Percentiles rank a stretch among this genome's conserved stretches.
phyloP scores from a whole-genome alignment of 35 echinoderm and acorn worm species.

The Acanthaster planci region DNA sequence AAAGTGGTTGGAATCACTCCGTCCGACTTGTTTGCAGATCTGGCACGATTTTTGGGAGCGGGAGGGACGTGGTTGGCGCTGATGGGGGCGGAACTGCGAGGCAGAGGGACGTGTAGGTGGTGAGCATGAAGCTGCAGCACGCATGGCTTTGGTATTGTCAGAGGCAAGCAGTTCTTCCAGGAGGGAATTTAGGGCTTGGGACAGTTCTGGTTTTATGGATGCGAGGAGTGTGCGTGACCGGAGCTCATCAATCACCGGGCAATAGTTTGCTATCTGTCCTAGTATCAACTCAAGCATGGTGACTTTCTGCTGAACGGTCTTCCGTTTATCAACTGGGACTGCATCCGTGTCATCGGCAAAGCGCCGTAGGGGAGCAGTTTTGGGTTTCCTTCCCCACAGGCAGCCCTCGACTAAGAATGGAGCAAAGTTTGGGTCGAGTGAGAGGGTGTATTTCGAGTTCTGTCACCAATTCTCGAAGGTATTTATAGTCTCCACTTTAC shows the following conservation, averaged over 20 bases:
- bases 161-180: slow-evolving; percentile 36
- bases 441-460: slow-evolving; percentile 51
- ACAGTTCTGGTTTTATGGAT: slow-evolving; percentile 30
- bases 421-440: slow-evolving; percentile 61
- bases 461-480: slow-evolving; percentile 50
- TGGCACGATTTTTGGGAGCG: slow-evolving; percentile 7
- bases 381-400: slow-evolving; percentile 52
- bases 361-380: slow-evolving; percentile 32
- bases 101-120: neutral
- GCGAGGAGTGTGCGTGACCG: slow-evolving; percentile 43
- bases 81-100: neutral
- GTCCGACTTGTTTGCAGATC: slow-evolving; percentile 45
- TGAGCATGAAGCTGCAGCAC: neutral
- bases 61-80: too few relatives aligned
- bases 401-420: slow-evolving; percentile 36
- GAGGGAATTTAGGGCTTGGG: slow-evolving; percentile 24
- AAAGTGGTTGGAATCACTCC: slow-evolving; percentile 31
- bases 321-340: neutral
- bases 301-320: slow-evolving; percentile 54
- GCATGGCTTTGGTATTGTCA: slow-evolving; percentile 39
- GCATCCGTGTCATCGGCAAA: slow-evolving; percentile 35
- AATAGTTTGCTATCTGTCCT: slow-evolving; percentile 61
- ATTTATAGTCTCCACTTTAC: slow-evolving; percentile 48
- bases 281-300: slow-evolving; percentile 50
- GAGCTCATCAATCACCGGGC: slow-evolving; percentile 39